These are phyloP conservation scores for Porphyrio hochstetteri DNA, from an alignment of 2,113 vertebrate species.

Conservation along the genomic window DNA sequence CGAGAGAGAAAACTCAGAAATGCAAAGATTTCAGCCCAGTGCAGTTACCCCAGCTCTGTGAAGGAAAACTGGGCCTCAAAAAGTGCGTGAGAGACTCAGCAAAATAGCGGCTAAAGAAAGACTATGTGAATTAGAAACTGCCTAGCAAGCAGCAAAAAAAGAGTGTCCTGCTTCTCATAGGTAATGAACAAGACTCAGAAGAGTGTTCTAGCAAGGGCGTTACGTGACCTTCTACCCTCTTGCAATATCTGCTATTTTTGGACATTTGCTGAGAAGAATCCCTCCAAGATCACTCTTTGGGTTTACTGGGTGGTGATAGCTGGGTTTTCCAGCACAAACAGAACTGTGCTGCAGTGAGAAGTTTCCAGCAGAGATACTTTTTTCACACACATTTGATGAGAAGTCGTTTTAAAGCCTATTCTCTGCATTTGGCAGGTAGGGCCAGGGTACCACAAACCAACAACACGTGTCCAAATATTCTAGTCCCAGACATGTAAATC, in stretches of 20 bases:
- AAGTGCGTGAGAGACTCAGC: not conserved
- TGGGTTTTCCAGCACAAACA: conserved; percentile 64
- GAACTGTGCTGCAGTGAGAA: conserved; percentile 13
- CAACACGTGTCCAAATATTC: not conserved
- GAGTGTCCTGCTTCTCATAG: not conserved
- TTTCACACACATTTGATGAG: not conserved
- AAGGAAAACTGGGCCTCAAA: not conserved
- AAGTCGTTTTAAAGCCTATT: not conserved
- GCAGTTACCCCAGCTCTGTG: not conserved
- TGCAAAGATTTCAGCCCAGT: not conserved
- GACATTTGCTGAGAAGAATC: conserved; percentile 39
- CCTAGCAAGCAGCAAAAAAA: conserved; percentile 1
- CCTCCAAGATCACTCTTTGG: conserved; percentile 29
- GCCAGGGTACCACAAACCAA: not conserved
- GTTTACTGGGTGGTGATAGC: conserved; percentile 53
- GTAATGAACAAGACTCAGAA: not conserved
- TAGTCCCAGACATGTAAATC: not conserved
- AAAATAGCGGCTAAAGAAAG: conserved; percentile 5
- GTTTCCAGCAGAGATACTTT: conserved; percentile 35
- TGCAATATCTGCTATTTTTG: conserved; percentile 59
- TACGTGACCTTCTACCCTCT: conserved; percentile 43
- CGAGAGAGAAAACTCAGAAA: not conserved
- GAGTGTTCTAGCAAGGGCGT: conserved; percentile 14
- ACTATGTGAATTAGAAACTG: not conserved
- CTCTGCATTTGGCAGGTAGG: not conserved